Evolutionary conservation across 92 coral and sea anemone genomes (phyloP).

Genomic region (Umimayanthus kanabou): DNA sequence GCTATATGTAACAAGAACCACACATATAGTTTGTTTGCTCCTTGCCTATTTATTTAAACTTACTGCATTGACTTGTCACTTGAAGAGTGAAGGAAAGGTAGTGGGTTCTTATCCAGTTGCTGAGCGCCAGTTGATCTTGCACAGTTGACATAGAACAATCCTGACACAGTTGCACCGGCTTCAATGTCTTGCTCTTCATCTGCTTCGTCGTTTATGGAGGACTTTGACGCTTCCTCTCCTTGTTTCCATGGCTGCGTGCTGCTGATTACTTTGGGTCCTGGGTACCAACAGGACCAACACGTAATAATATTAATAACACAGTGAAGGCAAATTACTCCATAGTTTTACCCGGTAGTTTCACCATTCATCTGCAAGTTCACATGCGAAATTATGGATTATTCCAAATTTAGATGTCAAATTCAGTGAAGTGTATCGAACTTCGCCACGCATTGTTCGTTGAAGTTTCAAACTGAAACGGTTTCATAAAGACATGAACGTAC

Average conservation of each 20-base stretch:
- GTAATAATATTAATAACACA: no score
- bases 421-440: no score
- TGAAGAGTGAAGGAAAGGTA: constrained; percentile 31
- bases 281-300: background rate
- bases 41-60: background rate
- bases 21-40: no score
- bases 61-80: constrained; percentile 24
- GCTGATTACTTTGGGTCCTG: constrained; percentile 39
- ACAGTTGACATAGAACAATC: constrained; percentile 20
- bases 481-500: no score
- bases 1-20: no score
- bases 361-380: no score
- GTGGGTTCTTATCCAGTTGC: background rate
- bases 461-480: no score
- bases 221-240: background rate
- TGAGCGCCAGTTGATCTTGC: constrained; percentile 2
- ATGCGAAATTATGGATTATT: no score
- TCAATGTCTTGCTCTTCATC: constrained; percentile 22
- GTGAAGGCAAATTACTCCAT: no score
- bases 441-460: no score
- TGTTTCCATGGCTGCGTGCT: constrained; percentile 29
- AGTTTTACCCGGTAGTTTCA: no score
- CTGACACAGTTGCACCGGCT: constrained; percentile 20
- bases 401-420: no score
- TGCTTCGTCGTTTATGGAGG: background rate